Evolutionary conservation across 2,113 vertebrate genomes (phyloP), one percentile per base, ranked within the genome.

Genomic region (Misgurnus mizolepis): DNA sequence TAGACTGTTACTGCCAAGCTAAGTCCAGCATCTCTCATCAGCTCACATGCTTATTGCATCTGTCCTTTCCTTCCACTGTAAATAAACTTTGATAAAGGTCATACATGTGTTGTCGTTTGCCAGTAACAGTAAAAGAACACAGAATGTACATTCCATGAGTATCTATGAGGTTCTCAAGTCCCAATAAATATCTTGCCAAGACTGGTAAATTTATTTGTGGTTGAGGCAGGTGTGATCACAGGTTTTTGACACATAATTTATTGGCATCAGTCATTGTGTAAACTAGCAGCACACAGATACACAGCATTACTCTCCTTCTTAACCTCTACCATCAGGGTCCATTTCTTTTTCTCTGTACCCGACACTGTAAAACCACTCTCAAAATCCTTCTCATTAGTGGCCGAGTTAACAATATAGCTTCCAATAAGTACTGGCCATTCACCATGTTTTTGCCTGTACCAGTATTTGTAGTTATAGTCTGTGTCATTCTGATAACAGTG

Each of bases 231-330:
- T 84, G 78, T 41, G 14, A 50, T 15, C 60, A 1, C n/a, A 5
- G 73, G 22, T 69, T 85, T 82, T 72, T 83, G 77, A 56, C 10
- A 3, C 34, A 56, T 45, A 61, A 14, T 27, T 53, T 4, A 43
- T 10, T 7, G 45, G 1, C 2, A 7, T 81, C 5, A 47, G 55
- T 61, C 81, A 85, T 73, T 67, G 79, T 87, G 83, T 15, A 11
- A 66, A 75, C 79, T 82, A 40, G 80, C 83, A 80, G 86, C 84
- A 84, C 84, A 83, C 50, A 85, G 58, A 67, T 78, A 85, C 60
- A 87, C 67, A 8, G 82, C 83, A 34, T 64, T 60, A 27, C 34
- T 49, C n/a, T 17, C 68, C 7, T 78, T 39, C 40, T 68, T 10
- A 60, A 82, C 73, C 40, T 83, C 49, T 4, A 87, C 72, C 6